Percentiles rank a stretch among this genome's conserved stretches.
Conservation (phyloP, 2,888 invertebrate species). For the Acronicta leporina region DNA sequence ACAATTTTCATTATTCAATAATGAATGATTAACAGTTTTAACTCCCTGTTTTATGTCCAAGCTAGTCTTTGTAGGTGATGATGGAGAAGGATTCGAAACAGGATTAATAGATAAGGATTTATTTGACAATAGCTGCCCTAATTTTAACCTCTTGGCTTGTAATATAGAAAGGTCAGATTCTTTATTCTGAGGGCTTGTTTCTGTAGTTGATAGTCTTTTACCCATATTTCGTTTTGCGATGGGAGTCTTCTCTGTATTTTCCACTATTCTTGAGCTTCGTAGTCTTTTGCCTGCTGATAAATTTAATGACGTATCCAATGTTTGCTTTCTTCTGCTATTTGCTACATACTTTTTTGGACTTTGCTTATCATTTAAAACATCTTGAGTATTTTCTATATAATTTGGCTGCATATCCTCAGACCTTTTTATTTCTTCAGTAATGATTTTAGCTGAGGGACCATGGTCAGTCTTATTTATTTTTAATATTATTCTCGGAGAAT, state of each 20-base stretch:
- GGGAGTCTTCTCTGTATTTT: slow-evolving; percentile 74
- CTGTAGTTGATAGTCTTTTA: slow-evolving; percentile 72
- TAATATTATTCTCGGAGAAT: slow-evolving; percentile 90
- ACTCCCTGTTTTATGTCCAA: slow-evolving; percentile 69
- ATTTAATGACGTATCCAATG: slow-evolving; percentile 65
- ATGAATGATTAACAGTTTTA: slow-evolving; percentile 73
- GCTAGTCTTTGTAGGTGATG: slow-evolving; percentile 68
- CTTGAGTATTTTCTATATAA: slow-evolving; percentile 71
- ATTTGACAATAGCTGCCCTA: slow-evolving; percentile 81
- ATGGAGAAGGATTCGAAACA: slow-evolving; percentile 68
- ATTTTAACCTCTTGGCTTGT: slow-evolving; percentile 81
- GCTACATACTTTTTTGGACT: slow-evolving; percentile 69
- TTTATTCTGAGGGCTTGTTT: slow-evolving; percentile 71
- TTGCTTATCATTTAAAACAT: slow-evolving; percentile 70
- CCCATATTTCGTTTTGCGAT: slow-evolving; percentile 66
- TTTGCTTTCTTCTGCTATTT: slow-evolving; percentile 75
- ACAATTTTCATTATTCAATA: slow-evolving; percentile 83
- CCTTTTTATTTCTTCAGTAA: slow-evolving; percentile 80
- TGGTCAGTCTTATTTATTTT: slow-evolving; percentile 91
- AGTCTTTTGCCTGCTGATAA: slow-evolving; percentile 79
- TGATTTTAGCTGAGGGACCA: slow-evolving; percentile 85
- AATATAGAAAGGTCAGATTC: slow-evolving; percentile 75
- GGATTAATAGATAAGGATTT: slow-evolving; percentile 80
- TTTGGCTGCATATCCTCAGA: slow-evolving; percentile 64
- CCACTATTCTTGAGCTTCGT: slow-evolving; percentile 81